Base-by-base conservation (phyloP, 2,888 invertebrate species). In the Hyles lineata region DNA sequence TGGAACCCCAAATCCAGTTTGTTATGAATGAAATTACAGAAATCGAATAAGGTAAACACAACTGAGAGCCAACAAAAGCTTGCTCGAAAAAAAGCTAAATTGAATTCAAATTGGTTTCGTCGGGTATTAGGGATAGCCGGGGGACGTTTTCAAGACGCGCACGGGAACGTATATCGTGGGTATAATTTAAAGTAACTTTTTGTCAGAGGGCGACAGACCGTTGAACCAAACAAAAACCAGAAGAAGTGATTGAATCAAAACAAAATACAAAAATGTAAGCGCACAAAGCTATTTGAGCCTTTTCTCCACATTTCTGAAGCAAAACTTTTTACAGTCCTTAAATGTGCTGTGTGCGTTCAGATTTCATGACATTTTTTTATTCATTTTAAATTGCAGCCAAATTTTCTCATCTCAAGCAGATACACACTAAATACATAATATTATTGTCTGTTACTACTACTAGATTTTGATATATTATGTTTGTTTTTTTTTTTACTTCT, bases 11-110 rank as follows among this genome's bases (percentile, higher is more conserved):
- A 94, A 94, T 94, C 94, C 93, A 92, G 94, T 94, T 94, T 94
- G 93, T 93, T 93, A 93, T 94, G 94, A 94, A 94, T 94, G 94
- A 94, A 94, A 94, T 94, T 94, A 94, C 93, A 93, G 93, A 94
- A 94, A 94, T 94, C 94, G 94, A 94, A 94, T 94, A 94, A 94
- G 91, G 93, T 94, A 94, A 94, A 94, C 94, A 94, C 92, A 93
- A 93, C 93, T 90, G 92, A 90, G 92, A 91, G 91, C 90, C 92
- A 93, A 94, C 94, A 94, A 94, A 94, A 93, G 94, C 92, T 92
- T 90, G 92, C 86, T 88, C 89, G 89, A 93, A 94, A 94, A 92
- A 94, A 93, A 93, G 89, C 94, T 92, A 94, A 94, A 94, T 94
- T 94, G 94, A 94, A 94, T 94, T 94, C 93, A 94, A 94, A 94